Conservation (phyloP, 2,888 invertebrate genomes). For the Sphaerophoria taeniata region DNA sequence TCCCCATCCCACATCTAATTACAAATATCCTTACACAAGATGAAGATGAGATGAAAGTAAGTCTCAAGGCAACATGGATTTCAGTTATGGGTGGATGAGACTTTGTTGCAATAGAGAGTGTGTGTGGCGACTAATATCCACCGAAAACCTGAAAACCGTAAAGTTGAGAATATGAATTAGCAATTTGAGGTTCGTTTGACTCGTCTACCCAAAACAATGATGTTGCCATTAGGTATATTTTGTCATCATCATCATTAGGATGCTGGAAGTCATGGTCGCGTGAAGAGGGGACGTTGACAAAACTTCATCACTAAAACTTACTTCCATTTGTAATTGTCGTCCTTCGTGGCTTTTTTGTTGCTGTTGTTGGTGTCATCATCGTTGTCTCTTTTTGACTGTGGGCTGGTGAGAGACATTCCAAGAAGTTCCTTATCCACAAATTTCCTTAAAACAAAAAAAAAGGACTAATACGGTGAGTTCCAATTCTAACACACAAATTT, state of each 20-base stretch:
- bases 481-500: too few relatives aligned
- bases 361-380: too few relatives aligned
- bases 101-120: too few relatives aligned
- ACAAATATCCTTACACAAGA: too few relatives aligned
- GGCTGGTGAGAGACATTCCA: conserved; percentile 7
- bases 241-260: conserved; percentile 61
- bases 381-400: not conserved
- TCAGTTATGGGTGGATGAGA: too few relatives aligned
- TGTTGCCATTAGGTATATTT: conserved; percentile 69
- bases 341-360: not conserved
- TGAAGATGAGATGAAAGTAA: too few relatives aligned
- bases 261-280: conserved; percentile 43
- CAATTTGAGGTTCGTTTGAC: conserved; percentile 71
- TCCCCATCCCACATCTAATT: too few relatives aligned
- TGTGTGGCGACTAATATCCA: not conserved
- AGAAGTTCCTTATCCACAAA: conserved; percentile 46
- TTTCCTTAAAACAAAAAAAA: conserved; percentile 28
- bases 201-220: conserved; percentile 28
- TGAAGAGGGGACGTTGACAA: conserved; percentile 49
- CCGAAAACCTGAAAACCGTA: conserved; percentile 38
- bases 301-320: conserved; percentile 57
- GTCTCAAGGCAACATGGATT: not conserved
- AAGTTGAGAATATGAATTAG: conserved; percentile 64
- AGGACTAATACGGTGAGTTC: conserved; percentile 64
- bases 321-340: conserved; percentile 71